A percentile compares a stretch with the other conserved stretches of the same genome.
Conservation (phyloP, 2,797 vertebrate species). For the Periparus ater region DNA sequence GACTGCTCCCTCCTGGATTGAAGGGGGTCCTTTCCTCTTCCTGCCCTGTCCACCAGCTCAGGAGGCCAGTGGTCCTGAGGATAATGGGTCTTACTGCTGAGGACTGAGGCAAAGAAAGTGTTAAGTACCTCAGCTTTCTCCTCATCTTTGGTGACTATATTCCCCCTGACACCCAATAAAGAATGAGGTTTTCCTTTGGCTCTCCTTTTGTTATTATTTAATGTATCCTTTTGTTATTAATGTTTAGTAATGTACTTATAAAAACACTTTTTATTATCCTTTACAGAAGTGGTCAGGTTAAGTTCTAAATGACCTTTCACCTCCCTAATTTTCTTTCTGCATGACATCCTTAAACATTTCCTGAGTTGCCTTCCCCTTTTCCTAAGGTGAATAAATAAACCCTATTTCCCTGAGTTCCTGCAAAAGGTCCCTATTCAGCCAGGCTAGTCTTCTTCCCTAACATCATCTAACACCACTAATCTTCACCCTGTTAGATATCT, state of each 20-base stretch:
- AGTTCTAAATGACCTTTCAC: neutral
- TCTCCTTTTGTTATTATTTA: neutral
- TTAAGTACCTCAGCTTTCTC: neutral
- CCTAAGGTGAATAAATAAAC: too few species aligned
- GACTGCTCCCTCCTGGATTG: neutral
- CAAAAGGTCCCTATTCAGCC: neutral
- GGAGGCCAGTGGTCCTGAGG: neutral
- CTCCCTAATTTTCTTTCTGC: neutral
- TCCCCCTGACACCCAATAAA: accelerated
- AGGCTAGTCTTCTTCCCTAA: neutral
- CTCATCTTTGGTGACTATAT: neutral
- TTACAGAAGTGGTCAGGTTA: neutral
- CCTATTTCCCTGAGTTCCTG: neutral
- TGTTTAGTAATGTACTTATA: neutral
- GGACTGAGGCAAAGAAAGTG: neutral
- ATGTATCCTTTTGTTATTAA: too few species aligned
- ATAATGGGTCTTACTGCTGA: neutral
- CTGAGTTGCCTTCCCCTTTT: neutral
- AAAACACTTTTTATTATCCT: neutral
- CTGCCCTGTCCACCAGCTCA: neutral
- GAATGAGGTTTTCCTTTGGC: neutral
- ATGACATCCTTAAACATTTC: neutral
- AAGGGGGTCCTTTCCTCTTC: neutral
- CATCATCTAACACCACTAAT: neutral
- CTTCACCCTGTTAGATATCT: neutral